phyloP scores from a whole-genome alignment of 35 echinoderm and acorn worm species.

The Heliocidaris tuberculata region DNA sequence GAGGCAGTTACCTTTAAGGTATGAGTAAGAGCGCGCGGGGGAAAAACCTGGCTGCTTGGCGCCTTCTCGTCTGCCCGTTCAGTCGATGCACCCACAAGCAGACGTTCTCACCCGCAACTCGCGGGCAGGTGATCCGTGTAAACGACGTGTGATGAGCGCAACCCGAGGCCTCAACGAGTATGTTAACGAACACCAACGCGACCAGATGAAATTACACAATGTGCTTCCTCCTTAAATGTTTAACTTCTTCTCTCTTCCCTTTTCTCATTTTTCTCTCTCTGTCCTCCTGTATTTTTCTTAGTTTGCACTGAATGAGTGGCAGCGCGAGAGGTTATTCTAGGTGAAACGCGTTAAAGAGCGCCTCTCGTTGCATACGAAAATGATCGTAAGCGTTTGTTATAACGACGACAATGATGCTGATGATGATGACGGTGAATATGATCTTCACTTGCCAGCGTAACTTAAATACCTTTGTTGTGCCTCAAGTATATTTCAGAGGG shows the following conservation, averaged over 20 bases:
- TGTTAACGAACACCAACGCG: constrained; percentile 15
- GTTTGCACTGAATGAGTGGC: constrained; percentile 17
- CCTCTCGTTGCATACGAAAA: not conserved
- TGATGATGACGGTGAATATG: not conserved
- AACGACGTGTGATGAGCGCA: constrained; percentile 37
- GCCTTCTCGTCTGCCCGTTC: constrained; percentile 25
- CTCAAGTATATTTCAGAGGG: not conserved
- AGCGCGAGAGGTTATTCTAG: constrained; percentile 26
- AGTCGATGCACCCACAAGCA: constrained; percentile 30
- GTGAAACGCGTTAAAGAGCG: constrained; percentile 17
- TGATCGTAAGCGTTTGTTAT: not conserved
- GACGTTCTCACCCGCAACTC: constrained; percentile 32
- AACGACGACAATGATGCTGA: not conserved
- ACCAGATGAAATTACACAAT: constrained; percentile 23
- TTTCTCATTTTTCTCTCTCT: constrained; percentile 7
- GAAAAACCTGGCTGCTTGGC: not conserved
- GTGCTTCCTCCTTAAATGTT: constrained; percentile 36
- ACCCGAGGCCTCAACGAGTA: constrained; percentile 13
- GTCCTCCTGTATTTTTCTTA: constrained; percentile 11
- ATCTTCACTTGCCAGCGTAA: not conserved
- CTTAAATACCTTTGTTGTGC: not conserved
- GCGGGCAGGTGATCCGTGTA: constrained; percentile 42
- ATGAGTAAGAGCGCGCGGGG: constrained; percentile 31
- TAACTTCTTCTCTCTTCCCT: constrained; percentile 7
- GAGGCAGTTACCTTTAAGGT: constrained; percentile 1